Base-by-base conservation (phyloP, 1,140 invertebrate genomes). In the Delia radicum region DNA sequence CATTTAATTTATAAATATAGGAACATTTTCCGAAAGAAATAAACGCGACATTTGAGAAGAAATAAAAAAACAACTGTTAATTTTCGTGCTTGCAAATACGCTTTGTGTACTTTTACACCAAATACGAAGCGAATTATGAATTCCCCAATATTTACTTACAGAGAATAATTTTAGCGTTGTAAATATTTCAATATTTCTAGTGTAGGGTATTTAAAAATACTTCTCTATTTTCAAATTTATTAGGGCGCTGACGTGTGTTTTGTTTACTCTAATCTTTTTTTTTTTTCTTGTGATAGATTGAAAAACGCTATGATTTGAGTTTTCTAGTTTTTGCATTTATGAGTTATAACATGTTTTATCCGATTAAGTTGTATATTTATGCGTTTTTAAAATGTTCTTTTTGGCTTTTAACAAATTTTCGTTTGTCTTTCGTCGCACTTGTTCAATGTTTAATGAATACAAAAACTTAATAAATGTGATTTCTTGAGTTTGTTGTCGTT, bases 311-410 rank as follows among this genome's bases (percentile, higher is more conserved):
- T 21, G 37, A 42, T 0, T 42, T 15, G 7, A 33, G 33, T 33
- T 10, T 42, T 42, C 37, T 42, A 42, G n/a, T 21, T 55, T 48
- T 48, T 67, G 28, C 63, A 69, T 33, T 69, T 8, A 69, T 33
- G 65, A 69, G 24, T 69, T 29, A 31, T 29, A 8, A 21, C n/a
- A 18, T 31, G 63, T 67, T 31, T 67, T 67, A 67, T 21, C 5
- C 65, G 65, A 69, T 69, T 69, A 69, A 69, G 4, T 33, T 69
- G n/a, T 33, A 12, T 69, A 37, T 69, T 69, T 69, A 69, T 69
- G n/a, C 13, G 63, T 67, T 69, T 69, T 69, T 31, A 69, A 69
- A 69, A 69, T 55, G 48, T 55, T 55, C 2, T 21, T 55, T 55
- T 69, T 33, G n/a, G n/a, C 12, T 31, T 33, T 33, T 33, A 69